Evolutionary conservation across 2,888 invertebrate genomes (phyloP).

Genomic region (Cenopis cana): DNA sequence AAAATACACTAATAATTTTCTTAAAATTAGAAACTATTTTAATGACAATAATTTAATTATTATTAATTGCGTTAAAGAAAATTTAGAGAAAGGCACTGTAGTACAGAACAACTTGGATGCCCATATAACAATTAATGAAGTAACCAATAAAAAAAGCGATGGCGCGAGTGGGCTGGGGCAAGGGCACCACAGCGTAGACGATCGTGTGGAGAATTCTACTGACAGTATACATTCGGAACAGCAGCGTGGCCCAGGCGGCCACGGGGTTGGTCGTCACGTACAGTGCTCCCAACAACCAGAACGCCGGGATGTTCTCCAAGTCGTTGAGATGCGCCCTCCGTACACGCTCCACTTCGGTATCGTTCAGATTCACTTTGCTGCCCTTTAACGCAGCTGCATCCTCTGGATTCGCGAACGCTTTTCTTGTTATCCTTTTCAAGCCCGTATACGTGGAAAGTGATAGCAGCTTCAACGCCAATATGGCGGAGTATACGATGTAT

Average conservation of each 20-base stretch:
- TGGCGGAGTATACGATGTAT: slow-evolving; percentile 41
- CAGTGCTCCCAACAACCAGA: slow-evolving; percentile 76
- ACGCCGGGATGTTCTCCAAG: slow-evolving; percentile 85
- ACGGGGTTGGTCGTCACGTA: slow-evolving; percentile 81
- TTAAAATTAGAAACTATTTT: no score
- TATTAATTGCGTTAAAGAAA: neutral
- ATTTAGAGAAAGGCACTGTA: slow-evolving; percentile 36
- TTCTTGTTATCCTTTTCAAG: slow-evolving; percentile 50
- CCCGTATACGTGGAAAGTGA: slow-evolving; percentile 24
- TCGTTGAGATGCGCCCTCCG: slow-evolving; percentile 86
- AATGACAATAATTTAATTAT: no score
- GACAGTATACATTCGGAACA: slow-evolving; percentile 68
- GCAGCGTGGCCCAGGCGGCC: slow-evolving; percentile 61
- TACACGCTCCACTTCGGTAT: slow-evolving; percentile 81
- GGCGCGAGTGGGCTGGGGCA: slow-evolving; percentile 71
- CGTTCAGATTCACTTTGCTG: slow-evolving; percentile 66
- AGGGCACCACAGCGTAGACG: slow-evolving; percentile 80
- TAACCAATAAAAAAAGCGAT: slow-evolving; percentile 45
- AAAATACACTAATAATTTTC: no score
- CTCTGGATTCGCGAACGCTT: slow-evolving; percentile 35
- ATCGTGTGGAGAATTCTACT: slow-evolving; percentile 81
- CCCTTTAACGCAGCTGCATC: slow-evolving; percentile 55
- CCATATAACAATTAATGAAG: slow-evolving; percentile 43
- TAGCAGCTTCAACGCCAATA: slow-evolving; percentile 44
- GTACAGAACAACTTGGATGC: slow-evolving; percentile 41